A percentile compares a stretch with the other conserved stretches of the same genome.
Evolutionary conservation across 2,888 invertebrate genomes (phyloP).

Genomic region (Drosophila melanosoma): DNA sequence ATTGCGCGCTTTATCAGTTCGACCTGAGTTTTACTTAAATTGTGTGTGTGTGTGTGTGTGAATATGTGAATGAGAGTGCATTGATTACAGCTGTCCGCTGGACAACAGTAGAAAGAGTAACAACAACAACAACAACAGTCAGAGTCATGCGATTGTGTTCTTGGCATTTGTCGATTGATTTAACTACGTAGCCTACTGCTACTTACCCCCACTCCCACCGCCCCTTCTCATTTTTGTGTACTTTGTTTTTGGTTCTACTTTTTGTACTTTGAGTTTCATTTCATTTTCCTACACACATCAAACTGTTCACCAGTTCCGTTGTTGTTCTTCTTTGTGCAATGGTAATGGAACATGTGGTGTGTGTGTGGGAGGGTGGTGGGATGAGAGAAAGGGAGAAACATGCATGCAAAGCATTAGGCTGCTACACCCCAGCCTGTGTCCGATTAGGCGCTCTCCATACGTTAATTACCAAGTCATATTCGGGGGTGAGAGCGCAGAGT

Average conservation of each 20-base stretch:
- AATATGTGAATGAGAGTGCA: conserved; percentile 31
- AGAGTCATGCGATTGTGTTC: conserved; percentile 10
- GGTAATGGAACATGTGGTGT: not conserved
- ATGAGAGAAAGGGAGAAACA: not conserved
- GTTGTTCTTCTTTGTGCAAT: conserved; percentile 7
- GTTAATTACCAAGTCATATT: conserved; percentile 78
- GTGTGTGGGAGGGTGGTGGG: not conserved
- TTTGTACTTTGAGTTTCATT: conserved; percentile 5
- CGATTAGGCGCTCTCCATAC: conserved; percentile 55
- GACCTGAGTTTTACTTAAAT: conserved; percentile 25
- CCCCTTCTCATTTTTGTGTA: not conserved
- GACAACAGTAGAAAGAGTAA: conserved; percentile 23
- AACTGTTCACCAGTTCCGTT: conserved; percentile 28
- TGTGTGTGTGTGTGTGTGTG: conserved; percentile 19
- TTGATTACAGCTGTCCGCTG: conserved; percentile 49
- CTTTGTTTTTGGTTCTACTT: conserved; percentile 1
- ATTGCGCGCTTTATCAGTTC: conserved; percentile 42
- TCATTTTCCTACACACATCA: conserved; percentile 8
- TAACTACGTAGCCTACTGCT: conserved; percentile 28
- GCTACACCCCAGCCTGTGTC: conserved; percentile 1
- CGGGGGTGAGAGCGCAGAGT: not conserved
- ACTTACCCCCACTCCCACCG: not conserved
- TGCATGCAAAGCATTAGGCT: conserved; percentile 9
- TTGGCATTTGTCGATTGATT: conserved; percentile 31
- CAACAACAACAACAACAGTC: conserved; percentile 24